phyloP scores from a whole-genome alignment of 2,113 vertebrate species.

The Eleginops maclovinus region DNA sequence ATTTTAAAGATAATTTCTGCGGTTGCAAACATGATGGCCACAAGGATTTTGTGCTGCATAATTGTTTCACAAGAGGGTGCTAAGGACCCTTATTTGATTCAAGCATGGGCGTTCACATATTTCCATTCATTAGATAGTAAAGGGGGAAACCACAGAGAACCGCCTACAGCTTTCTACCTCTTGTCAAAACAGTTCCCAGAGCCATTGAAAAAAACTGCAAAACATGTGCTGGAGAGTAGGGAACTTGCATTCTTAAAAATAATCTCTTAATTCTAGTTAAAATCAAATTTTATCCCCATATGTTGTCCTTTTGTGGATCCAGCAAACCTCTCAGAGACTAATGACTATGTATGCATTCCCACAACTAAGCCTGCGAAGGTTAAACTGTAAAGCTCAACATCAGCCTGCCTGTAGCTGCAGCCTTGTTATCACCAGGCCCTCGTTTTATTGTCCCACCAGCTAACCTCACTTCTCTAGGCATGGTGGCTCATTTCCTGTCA shows the following conservation, averaged over 20 bases:
- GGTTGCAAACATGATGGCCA: not conserved
- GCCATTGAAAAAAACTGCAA: conserved; percentile 33
- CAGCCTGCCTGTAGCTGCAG: conserved; percentile 51
- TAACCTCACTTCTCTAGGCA: conserved; percentile 38
- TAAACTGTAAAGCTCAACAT: conserved; percentile 51
- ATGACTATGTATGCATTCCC: conserved; percentile 58
- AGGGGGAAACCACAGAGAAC: conserved; percentile 42
- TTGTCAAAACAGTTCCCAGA: conserved; percentile 30
- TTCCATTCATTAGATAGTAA: conserved; percentile 25
- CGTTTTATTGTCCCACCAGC: conserved; percentile 52
- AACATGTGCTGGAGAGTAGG: conserved; percentile 34
- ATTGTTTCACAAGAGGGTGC: conserved; percentile 66
- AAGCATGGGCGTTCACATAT: conserved; percentile 26
- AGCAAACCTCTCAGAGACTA: conserved; percentile 49
- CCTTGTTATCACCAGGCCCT: conserved; percentile 51
- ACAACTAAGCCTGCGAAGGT: conserved; percentile 39
- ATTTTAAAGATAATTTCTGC: not conserved
- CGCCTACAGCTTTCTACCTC: conserved; percentile 44
- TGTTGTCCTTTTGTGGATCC: conserved; percentile 41
- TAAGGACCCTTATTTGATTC: conserved; percentile 28
- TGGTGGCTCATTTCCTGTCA: conserved; percentile 44
- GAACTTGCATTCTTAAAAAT: conserved; percentile 53
- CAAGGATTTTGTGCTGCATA: conserved; percentile 31
- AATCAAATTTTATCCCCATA: conserved; percentile 45
- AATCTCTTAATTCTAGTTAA: conserved; percentile 60